A percentile compares a stretch with the other conserved stretches of the same genome.
Evolutionary conservation across 53 echinoderm and acorn worm species (phyloP).

Genomic region (Mesocentrotus franciscanus): DNA sequence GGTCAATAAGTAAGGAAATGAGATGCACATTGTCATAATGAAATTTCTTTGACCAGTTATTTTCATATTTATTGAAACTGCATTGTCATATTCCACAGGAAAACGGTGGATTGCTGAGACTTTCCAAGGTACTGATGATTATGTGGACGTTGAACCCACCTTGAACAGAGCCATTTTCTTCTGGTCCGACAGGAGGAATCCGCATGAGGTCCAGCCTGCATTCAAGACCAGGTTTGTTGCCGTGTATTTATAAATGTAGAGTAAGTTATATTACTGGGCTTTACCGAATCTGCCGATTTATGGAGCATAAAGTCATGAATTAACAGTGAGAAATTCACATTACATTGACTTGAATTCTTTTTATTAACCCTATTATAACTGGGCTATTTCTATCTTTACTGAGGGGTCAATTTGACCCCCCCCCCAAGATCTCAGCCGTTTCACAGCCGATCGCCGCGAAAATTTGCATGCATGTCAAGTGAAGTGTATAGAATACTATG

Average conservation of each 20-base stretch:
- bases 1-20: no score
- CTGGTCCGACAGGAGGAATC: slow-evolving; percentile 91
- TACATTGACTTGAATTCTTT: background rate
- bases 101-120: slow-evolving; percentile 75
- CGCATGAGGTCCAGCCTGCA: slow-evolving; percentile 91
- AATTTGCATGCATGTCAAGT: no score
- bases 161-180: slow-evolving; percentile 82
- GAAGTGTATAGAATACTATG: no score
- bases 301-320: no score
- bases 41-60: background rate
- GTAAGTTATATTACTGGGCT: no score
- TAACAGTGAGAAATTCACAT: background rate
- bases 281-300: no score
- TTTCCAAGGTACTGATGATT: slow-evolving; percentile 74
- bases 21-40: no score
- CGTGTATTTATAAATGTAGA: background rate
- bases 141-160: slow-evolving; percentile 79
- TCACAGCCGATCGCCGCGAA: no score
- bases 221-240: slow-evolving; percentile 78
- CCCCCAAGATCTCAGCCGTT: no score
- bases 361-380: no score
- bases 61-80: background rate
- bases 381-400: no score
- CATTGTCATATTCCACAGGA: slow-evolving; percentile 45
- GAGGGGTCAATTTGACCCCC: no score